Conservation (phyloP, 2,797 vertebrate genomes). For the Coregonus suidteri region DNA sequence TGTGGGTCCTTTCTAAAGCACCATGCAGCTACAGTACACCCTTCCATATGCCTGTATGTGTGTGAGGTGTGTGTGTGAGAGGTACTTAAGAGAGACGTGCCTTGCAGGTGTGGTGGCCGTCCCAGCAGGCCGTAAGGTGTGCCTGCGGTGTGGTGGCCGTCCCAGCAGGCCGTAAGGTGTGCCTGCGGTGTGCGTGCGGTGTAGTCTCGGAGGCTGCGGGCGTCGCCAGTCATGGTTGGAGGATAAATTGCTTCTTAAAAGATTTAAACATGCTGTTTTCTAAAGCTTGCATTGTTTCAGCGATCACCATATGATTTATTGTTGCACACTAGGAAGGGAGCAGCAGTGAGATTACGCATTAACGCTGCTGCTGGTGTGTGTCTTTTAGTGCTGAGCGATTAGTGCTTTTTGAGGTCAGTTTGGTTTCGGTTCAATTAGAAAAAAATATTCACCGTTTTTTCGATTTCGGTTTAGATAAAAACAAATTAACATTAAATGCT, state of each 20-base stretch:
- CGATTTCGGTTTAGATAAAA: too few relatives aligned
- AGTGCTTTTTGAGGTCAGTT: too few relatives aligned
- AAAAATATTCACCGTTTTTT: too few relatives aligned
- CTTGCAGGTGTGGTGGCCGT: background rate
- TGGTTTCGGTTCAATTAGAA: too few relatives aligned
- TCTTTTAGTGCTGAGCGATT: background rate
- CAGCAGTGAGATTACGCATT: background rate
- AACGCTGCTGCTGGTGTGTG: background rate
- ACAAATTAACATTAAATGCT: too few relatives aligned
- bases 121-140: slow-evolving; percentile 6
- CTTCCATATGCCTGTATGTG: background rate
- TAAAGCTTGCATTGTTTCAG: slow-evolving; percentile 7
- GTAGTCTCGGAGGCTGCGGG: background rate
- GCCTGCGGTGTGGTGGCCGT: background rate
- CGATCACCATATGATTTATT: slow-evolving; percentile 10
- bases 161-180: slow-evolving; percentile 6
- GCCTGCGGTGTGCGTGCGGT: background rate
- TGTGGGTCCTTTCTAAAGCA: background rate
- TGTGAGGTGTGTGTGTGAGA: background rate
- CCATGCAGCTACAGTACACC: background rate
- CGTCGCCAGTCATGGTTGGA: background rate
- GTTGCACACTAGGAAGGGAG: background rate
- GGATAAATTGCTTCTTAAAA: slow-evolving; percentile 27
- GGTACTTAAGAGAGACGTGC: slow-evolving; percentile 4
- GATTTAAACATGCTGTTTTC: slow-evolving; percentile 19